Conservation (phyloP, 2,113 vertebrate species). For the Labeo rohita region DNA sequence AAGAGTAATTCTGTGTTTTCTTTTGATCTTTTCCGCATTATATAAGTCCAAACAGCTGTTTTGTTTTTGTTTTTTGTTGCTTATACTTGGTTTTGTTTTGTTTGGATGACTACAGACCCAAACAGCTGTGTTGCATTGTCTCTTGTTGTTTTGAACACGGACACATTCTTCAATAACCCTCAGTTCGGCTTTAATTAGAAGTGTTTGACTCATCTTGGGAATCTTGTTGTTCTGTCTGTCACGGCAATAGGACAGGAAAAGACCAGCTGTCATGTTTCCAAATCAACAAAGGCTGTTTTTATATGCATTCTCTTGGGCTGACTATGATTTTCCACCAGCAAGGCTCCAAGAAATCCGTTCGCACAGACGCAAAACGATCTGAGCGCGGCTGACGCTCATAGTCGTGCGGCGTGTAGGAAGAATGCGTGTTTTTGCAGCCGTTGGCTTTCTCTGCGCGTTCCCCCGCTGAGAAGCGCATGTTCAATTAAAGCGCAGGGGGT, state of each 20-base stretch:
- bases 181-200: slow-evolving; percentile 5
- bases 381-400: slow-evolving; percentile 7
- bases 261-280: slow-evolving; percentile 39
- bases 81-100: background rate
- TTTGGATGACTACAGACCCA: background rate
- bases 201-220: background rate
- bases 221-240: slow-evolving; percentile 33
- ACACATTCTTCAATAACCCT: slow-evolving; percentile 17
- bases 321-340: slow-evolving; percentile 13
- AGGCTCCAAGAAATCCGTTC: background rate
- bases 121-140: background rate
- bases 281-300: slow-evolving; percentile 27
- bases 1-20: background rate
- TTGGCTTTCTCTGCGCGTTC: background rate
- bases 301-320: background rate
- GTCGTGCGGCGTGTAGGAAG: background rate
- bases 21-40: background rate
- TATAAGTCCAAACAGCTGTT: background rate
- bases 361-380: background rate
- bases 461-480: slow-evolving; percentile 7
- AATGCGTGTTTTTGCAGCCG: background rate
- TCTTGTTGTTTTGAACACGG: background rate
- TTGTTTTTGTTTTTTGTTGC: background rate
- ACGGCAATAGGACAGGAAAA: background rate
- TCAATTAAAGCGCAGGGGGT: slow-evolving; percentile 9